Evolutionary conservation across 1,140 invertebrate species (phyloP).

Genomic region (Nymphalis io): DNA sequence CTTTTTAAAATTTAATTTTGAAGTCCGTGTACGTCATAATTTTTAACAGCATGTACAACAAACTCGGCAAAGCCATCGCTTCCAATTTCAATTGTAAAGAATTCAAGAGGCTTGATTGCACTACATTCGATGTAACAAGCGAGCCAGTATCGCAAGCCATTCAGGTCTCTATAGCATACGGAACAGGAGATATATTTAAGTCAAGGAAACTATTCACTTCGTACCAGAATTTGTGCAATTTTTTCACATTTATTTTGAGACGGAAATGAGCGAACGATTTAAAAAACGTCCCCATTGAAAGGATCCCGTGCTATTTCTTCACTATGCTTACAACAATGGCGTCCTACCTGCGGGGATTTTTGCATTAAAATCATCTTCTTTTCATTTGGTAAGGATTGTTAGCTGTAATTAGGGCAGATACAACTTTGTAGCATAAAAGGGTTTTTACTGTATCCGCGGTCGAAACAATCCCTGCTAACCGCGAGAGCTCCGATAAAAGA

Average conservation of each 20-base stretch:
- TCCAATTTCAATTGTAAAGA: constrained; percentile 35
- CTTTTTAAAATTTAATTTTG: constrained; percentile 3
- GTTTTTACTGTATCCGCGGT: constrained; percentile 28
- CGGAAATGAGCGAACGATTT: constrained; percentile 57
- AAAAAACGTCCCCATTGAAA: constrained; percentile 56
- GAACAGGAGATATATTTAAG: constrained; percentile 35
- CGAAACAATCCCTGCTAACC: constrained; percentile 27
- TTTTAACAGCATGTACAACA: constrained; percentile 22
- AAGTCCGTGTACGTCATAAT: constrained; percentile 8
- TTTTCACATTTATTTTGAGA: constrained; percentile 53
- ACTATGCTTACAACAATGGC: constrained; percentile 46
- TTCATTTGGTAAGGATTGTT: constrained; percentile 36
- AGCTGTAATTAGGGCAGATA: constrained; percentile 36
- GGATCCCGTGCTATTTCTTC: constrained; percentile 47
- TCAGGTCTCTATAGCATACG: constrained; percentile 25
- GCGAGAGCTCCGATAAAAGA: constrained; percentile 25
- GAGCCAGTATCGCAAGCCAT: constrained; percentile 15
- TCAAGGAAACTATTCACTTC: constrained; percentile 31
- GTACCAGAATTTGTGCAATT: constrained; percentile 43
- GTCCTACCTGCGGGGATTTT: constrained; percentile 45
- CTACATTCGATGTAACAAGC: constrained; percentile 45
- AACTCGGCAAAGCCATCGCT: constrained; percentile 25
- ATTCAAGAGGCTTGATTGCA: constrained; percentile 54
- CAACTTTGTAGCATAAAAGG: constrained; percentile 21
- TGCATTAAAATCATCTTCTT: constrained; percentile 34